These are phyloP conservation scores for Chrysopilus asiliformis DNA, from an alignment of 2,888 invertebrate genomes.

Conservation along the genomic window DNA sequence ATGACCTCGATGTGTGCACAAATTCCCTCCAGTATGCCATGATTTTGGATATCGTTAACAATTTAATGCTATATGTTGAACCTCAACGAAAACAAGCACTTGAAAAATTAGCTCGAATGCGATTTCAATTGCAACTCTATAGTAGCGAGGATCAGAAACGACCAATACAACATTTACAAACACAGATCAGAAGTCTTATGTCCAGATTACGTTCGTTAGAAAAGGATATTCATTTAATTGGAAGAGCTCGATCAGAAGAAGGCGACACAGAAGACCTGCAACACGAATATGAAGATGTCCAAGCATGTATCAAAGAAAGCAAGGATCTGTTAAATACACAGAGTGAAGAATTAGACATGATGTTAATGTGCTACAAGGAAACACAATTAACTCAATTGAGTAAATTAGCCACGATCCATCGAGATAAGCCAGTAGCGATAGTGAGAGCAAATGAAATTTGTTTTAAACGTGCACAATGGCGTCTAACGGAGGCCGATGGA, in stretches of 20 bases:
- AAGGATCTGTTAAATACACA: slow-evolving; percentile 77
- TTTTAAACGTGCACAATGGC: slow-evolving; percentile 97
- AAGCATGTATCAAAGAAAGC: slow-evolving; percentile 62
- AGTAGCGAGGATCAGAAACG: slow-evolving; percentile 83
- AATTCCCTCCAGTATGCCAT: slow-evolving; percentile 91
- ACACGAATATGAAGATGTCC: slow-evolving; percentile 56
- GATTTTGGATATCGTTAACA: slow-evolving; percentile 96
- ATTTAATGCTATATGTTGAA: slow-evolving; percentile 89
- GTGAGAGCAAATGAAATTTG: slow-evolving; percentile 88
- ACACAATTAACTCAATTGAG: slow-evolving; percentile 48
- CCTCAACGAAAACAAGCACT: slow-evolving; percentile 85
- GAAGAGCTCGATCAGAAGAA: slow-evolving; percentile 62
- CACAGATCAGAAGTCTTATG: slow-evolving; percentile 56
- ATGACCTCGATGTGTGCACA: slow-evolving; percentile 95
- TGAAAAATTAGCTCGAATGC: slow-evolving; percentile 74
- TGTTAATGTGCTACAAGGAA: slow-evolving; percentile 86
- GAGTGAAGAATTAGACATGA: slow-evolving; percentile 90
- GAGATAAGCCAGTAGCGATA: slow-evolving; percentile 58
- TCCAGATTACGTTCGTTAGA: slow-evolving; percentile 76
- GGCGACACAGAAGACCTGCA: slow-evolving; percentile 44
- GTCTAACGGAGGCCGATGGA: slow-evolving; percentile 94
- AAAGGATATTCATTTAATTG: slow-evolving; percentile 76
- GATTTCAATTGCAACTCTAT: slow-evolving; percentile 86
- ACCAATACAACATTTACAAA: slow-evolving; percentile 85
- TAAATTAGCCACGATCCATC: slow-evolving; percentile 48